phyloP scores from a whole-genome alignment of 1,140 invertebrate genomes.

The Planococcus citri region DNA sequence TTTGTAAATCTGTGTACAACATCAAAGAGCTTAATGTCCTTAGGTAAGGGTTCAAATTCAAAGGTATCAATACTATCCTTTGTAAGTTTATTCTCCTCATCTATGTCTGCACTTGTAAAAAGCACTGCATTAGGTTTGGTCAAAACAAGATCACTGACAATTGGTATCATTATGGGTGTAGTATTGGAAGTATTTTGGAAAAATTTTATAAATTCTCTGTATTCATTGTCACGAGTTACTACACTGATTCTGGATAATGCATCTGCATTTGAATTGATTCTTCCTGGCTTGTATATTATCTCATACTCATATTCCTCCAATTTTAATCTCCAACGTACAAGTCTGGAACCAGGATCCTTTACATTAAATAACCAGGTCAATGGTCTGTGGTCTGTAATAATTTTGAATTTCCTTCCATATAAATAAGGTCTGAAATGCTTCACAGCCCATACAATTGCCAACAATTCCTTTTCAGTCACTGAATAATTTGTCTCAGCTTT shows the following conservation, averaged over 20 bases:
- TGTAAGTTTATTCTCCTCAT: neutral
- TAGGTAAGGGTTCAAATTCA: neutral
- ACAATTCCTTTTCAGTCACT: constrained; percentile 35
- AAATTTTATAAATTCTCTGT: neutral
- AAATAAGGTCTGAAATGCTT: too few species aligned
- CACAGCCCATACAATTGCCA: too few species aligned
- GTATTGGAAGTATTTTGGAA: neutral
- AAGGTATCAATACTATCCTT: neutral
- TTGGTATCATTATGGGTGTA: neutral
- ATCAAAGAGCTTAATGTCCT: neutral
- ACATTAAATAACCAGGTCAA: constrained; percentile 37
- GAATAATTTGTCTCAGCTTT: constrained; percentile 35
- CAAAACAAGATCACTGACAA: neutral
- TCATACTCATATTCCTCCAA: constrained; percentile 38
- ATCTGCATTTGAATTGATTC: constrained; percentile 31
- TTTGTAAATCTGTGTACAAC: too few species aligned
- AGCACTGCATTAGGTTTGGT: neutral
- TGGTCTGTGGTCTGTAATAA: too few species aligned
- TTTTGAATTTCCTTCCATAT: too few species aligned
- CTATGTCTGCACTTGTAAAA: neutral
- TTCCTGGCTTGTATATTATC: constrained; percentile 35
- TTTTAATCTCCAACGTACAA: constrained; percentile 39
- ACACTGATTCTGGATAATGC: neutral
- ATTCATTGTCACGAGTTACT: neutral
- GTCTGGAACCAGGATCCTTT: constrained; percentile 36